Base-by-base conservation (phyloP, 2,888 invertebrate genomes). In the Hylaea fasciaria region DNA sequence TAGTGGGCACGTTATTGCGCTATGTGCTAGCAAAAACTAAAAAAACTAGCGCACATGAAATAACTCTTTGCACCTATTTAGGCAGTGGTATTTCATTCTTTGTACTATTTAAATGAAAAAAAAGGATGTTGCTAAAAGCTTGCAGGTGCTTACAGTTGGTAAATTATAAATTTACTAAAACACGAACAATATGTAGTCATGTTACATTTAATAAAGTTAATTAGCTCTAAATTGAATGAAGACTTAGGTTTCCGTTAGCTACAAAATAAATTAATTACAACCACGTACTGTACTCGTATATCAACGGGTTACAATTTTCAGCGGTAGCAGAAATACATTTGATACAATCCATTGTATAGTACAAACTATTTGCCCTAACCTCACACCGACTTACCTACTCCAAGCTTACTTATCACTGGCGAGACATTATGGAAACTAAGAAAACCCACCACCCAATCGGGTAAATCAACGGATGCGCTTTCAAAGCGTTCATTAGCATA, bases 401-500 rank as follows among this genome's bases (percentile, higher is more conserved):
- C 39, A 53, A 37, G 13, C 49, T 48, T 16, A 50, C 37, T 5
- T 7, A 3, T 3, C 32, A 32, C 43, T 32, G 39, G 44, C 41
- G 45, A 74, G 78, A 84, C 87, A 86, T 89, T 88, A 90, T 87
- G 88, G 81, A 87, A 89, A 91, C 89, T 74, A 74, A 78, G 81
- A 84, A 85, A 85, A 84, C 78, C 55, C 51, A 41, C 50, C 51
- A 66, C 77, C 80, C 83, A 82, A 88, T 88, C 86, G 85, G 74
- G 68, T 72, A 82, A 83, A 89, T 87, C 85, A 84, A 83, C 84
- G 81, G 86, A 89, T 89, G 89, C 89, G 87, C 90, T 88, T 87
- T 81, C 82, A 85, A 89, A 89, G 82, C 83, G 81, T 86, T 89
- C 89, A 89, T 91, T 92, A 90, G 70, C 90, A 91, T 91, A 91